Percentiles rank a stretch among this genome's conserved stretches.
phyloP scores from a whole-genome alignment of 2,888 invertebrate species.

The Acanthacorydalis orientalis region DNA sequence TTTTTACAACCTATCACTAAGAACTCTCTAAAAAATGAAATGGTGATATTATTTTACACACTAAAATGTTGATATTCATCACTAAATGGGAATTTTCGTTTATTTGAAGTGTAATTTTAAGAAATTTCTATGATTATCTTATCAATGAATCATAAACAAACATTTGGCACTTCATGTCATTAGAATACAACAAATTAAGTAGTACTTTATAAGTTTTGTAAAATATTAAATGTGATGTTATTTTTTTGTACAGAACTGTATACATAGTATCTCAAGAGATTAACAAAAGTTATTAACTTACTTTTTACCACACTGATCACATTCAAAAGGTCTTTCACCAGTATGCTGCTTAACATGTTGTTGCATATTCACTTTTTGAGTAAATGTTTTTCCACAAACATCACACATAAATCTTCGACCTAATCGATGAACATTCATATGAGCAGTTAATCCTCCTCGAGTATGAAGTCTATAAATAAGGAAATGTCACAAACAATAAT shows the following conservation, averaged over 20 bases:
- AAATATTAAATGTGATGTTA: too few relatives aligned
- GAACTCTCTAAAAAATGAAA: too few relatives aligned
- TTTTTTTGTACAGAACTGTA: background rate
- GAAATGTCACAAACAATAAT: background rate
- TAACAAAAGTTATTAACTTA: slow-evolving; percentile 13
- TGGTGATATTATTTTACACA: too few relatives aligned
- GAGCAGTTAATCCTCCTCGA: slow-evolving; percentile 26
- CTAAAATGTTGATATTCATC: too few relatives aligned
- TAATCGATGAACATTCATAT: slow-evolving; percentile 26
- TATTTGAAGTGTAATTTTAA: too few relatives aligned
- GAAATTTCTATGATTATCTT: too few relatives aligned
- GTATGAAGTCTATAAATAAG: slow-evolving; percentile 21
- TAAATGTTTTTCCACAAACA: slow-evolving; percentile 35
- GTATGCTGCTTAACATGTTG: slow-evolving; percentile 30
- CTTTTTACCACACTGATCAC: slow-evolving; percentile 31
- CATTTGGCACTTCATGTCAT: background rate
- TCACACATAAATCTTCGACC: slow-evolving; percentile 33
- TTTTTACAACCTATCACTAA: too few relatives aligned
- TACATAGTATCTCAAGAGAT: background rate
- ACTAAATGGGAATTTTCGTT: background rate
- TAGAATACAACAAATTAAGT: background rate
- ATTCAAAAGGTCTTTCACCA: slow-evolving; percentile 29
- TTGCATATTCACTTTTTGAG: slow-evolving; percentile 32
- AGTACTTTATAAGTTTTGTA: too few relatives aligned
- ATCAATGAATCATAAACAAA: too few relatives aligned